Evolutionary conservation across 2,113 vertebrate genomes (phyloP).

Genomic region (Arvicanthis niloticus): DNA sequence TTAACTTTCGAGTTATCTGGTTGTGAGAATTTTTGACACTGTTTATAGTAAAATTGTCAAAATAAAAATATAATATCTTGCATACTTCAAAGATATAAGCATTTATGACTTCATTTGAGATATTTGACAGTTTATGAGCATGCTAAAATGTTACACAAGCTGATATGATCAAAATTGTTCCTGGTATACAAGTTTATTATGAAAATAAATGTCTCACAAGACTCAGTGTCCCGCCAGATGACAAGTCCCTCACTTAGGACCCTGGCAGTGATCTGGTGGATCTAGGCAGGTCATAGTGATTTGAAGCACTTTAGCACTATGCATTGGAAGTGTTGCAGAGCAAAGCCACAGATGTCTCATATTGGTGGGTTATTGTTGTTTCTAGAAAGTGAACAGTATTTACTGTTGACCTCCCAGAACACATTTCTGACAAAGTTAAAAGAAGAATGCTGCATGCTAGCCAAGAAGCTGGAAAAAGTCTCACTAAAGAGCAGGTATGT

Average conservation of each 20-base stretch:
- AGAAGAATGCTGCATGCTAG: slow-evolving; percentile 91
- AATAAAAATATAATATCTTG: slow-evolving; percentile 69
- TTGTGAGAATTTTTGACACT: slow-evolving; percentile 61
- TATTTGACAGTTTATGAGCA: slow-evolving; percentile 63
- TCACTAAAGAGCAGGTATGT: slow-evolving; percentile 92
- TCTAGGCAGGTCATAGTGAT: neutral
- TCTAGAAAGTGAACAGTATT: slow-evolving; percentile 92
- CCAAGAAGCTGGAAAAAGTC: slow-evolving; percentile 89
- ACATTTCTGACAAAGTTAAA: slow-evolving; percentile 92
- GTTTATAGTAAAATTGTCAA: slow-evolving; percentile 70
- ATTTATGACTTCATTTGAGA: slow-evolving; percentile 24
- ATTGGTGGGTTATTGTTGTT: slow-evolving; percentile 74
- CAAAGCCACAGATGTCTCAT: slow-evolving; percentile 42
- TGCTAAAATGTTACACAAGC: slow-evolving; percentile 52
- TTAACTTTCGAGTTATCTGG: slow-evolving; percentile 57
- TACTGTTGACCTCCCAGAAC: slow-evolving; percentile 93
- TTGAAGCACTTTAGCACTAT: neutral
- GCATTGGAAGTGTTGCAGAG: neutral
- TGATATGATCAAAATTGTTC: slow-evolving; percentile 41
- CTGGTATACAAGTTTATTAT: slow-evolving; percentile 28
- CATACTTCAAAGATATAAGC: slow-evolving; percentile 57
- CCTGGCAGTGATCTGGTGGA: neutral
- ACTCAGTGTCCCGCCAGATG: slow-evolving; percentile 16
- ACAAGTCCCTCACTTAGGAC: neutral
- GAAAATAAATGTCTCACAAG: slow-evolving; percentile 51